A percentile compares a stretch with the other conserved stretches of the same genome.
phyloP scores from a whole-genome alignment of 2,797 vertebrate genomes.

The Serranus cabrilla region DNA sequence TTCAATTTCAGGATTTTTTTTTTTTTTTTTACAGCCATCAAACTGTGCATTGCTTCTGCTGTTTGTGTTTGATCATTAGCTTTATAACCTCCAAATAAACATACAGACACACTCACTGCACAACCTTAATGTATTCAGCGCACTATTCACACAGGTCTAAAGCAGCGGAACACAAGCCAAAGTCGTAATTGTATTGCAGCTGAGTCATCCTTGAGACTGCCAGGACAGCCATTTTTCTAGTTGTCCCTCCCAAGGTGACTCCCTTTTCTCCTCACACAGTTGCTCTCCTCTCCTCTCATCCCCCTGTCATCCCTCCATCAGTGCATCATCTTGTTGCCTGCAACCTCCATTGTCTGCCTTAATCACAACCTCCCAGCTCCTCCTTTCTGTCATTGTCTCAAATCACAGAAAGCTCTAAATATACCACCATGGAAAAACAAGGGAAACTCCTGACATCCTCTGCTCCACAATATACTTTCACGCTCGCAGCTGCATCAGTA shows the following conservation, averaged over 20 bases:
- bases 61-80: not conserved
- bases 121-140: not conserved
- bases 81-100: not conserved
- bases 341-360: constrained; percentile 26
- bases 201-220: constrained; percentile 78
- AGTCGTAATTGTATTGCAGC: constrained; percentile 68
- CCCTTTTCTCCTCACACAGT: constrained; percentile 45
- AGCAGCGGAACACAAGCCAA: constrained; percentile 51
- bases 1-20: constrained; percentile 19
- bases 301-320: constrained; percentile 27
- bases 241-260: constrained; percentile 80
- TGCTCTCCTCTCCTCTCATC: constrained; percentile 31
- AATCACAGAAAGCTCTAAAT: constrained; percentile 58
- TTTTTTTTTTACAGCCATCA: not conserved
- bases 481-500: not conserved
- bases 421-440: constrained; percentile 20
- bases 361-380: not conserved
- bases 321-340: constrained; percentile 28
- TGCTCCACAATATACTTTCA: not conserved
- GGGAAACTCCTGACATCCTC: constrained; percentile 29
- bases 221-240: constrained; percentile 71
- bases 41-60: not conserved
- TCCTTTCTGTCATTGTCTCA: constrained; percentile 45
- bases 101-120: constrained; percentile 1
- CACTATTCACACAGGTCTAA: constrained; percentile 8